Evolutionary conservation across 2,888 invertebrate genomes (phyloP), one percentile per base, ranked within the genome.

Genomic region (Philhelius pedissequus): DNA sequence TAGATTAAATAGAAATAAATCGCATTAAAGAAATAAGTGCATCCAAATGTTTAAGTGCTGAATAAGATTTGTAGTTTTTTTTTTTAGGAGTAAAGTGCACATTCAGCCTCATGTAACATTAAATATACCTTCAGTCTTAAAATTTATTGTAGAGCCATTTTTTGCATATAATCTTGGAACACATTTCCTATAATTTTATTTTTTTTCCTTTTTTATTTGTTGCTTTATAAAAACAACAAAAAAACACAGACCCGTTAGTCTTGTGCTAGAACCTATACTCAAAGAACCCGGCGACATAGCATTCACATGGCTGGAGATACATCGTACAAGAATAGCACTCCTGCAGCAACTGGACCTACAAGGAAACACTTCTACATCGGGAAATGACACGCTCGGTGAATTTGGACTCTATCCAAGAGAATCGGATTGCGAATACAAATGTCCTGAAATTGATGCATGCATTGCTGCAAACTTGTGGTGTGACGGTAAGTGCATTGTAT

Each of bases 261-360:
- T 95, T 87, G 90, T 95, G 11, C 90, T 95, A 22, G 95, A 95
- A 88, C 95, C 95, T 89, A 93, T 95, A 20, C 93, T 94, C 0
- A 92, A 93, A 66, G 96, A 96, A 90, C 92, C 94, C n/a, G 96
- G 96, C 32, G 92, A 93, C 66, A 96, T 96, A 60, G 94, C 94
- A n/a, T 94, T 96, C 88, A 94, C 95, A 76, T 96, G 96, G 96
- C 92, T 96, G 89, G 95, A 95, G 89, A 95, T 95, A 86, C 94
- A 92, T 75, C 93, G 95, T 87, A 94, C 94, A 58, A 93, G 94
- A 86, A 93, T 94, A 38, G 93, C 94, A 22, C 91, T 94, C 32
- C 92, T 94, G 87, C 94, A 94, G 89, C 94, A 94, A 90, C 92
- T 92, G 87, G 93, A 93, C 88, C 89, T 90, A 82, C 90, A 90